Percentiles rank a stretch among this genome's conserved stretches.
These are phyloP conservation scores for Oncorhynchus keta DNA, from an alignment of 2,113 vertebrate species.

Conservation along the genomic window DNA sequence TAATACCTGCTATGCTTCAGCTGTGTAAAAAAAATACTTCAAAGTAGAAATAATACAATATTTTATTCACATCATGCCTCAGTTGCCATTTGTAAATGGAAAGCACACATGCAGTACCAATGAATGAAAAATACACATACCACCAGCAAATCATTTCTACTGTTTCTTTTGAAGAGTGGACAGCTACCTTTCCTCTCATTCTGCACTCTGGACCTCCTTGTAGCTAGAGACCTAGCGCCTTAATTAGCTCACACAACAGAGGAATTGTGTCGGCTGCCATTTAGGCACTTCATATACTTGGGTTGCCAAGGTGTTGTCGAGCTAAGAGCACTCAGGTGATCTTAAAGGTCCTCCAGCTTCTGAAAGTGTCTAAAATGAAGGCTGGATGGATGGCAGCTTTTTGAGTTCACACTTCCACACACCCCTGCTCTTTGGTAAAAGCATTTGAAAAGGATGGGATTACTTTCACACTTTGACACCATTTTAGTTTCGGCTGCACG, in stretches of 20 bases:
- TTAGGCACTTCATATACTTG: not conserved
- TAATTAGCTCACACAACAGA: constrained; percentile 1
- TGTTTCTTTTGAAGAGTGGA: not conserved
- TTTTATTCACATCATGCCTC: not conserved
- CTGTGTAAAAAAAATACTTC: no score
- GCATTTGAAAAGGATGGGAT: constrained; percentile 63
- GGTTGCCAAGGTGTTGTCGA: constrained; percentile 48
- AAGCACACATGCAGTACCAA: not conserved
- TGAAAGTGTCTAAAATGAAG: constrained; percentile 53
- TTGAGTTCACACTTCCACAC: constrained; percentile 70
- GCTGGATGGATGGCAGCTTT: constrained; percentile 45
- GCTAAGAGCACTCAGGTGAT: constrained; percentile 66
- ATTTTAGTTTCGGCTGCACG: constrained; percentile 70
- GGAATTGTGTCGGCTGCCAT: constrained; percentile 5
- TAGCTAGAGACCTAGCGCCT: not conserved
- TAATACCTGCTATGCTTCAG: no score
- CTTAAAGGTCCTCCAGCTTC: constrained; percentile 28
- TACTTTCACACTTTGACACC: constrained; percentile 65
- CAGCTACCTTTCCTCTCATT: not conserved
- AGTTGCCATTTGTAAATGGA: not conserved
- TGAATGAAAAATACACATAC: not conserved
- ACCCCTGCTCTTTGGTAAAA: constrained; percentile 65
- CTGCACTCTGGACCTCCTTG: constrained; percentile 12
- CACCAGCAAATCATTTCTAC: not conserved
- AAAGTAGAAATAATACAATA: no score